Conservation (phyloP, 2,888 invertebrate species). For the Drosophila parthenogenetica region DNA sequence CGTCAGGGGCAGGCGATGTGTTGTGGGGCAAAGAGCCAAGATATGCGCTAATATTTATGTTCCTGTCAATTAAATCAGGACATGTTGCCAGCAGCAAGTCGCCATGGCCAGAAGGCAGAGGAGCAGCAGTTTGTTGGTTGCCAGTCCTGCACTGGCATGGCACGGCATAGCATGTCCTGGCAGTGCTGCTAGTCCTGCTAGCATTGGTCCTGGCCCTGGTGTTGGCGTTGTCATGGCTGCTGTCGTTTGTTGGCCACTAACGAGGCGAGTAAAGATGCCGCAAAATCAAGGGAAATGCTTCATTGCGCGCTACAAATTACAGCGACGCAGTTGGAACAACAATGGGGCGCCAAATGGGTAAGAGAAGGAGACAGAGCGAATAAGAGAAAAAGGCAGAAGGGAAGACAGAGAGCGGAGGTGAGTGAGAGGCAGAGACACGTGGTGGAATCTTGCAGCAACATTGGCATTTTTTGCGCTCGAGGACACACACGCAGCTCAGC, state of each 20-base stretch:
- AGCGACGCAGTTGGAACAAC: slow-evolving; percentile 80
- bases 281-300: slow-evolving; percentile 83
- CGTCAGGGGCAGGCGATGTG: not conserved
- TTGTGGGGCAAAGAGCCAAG: slow-evolving; percentile 60
- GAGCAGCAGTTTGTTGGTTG: slow-evolving; percentile 8
- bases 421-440: slow-evolving; percentile 1
- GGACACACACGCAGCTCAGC: slow-evolving; percentile 61
- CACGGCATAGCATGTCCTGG: not conserved
- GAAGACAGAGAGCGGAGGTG: too few relatives aligned
- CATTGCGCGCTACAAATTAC: slow-evolving; percentile 82
- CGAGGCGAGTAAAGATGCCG: slow-evolving; percentile 82
- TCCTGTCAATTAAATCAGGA: slow-evolving; percentile 85
- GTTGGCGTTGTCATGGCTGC: slow-evolving; percentile 77
- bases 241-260: slow-evolving; percentile 82
- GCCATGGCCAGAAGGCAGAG: slow-evolving; percentile 23
- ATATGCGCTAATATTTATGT: slow-evolving; percentile 84
- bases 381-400: too few relatives aligned
- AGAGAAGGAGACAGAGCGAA: not conserved
- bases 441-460: slow-evolving; percentile 16
- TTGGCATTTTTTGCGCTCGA: slow-evolving; percentile 74
- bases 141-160: not conserved
- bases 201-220: slow-evolving; percentile 27
- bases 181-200: slow-evolving; percentile 13
- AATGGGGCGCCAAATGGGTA: slow-evolving; percentile 67
- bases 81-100: slow-evolving; percentile 67